Evolutionary conservation across 2,113 vertebrate genomes (phyloP), one percentile per base, ranked within the genome.

Genomic region (Entomyzon cyanotis): DNA sequence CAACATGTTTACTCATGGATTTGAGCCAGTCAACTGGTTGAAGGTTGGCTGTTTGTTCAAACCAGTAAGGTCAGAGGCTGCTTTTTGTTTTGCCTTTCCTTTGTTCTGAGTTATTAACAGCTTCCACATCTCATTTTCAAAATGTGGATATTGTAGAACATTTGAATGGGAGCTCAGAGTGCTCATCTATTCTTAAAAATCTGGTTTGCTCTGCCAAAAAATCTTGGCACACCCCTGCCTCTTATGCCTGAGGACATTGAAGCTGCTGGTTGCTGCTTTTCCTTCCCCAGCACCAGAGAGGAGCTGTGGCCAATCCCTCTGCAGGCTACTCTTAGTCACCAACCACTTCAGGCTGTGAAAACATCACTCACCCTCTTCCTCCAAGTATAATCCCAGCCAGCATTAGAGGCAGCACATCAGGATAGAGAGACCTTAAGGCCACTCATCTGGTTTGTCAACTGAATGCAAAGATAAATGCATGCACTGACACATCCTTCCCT

Each of bases 1-100:
- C 89, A 93, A 74, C 68, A 80, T 87, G 65, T 91, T 96, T 95
- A 84, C 89, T 85, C 4, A 5, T 41, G 24, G 56, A 83, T 91
- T 84, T 87, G 63, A 92, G 83, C 52, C 58, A 93, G 76, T 74
- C 63, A 84, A 59, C 68, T 92, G 70, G 63, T n/a, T 89, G 91
- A 88, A 95, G 76, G 30, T 16, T 84, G 46, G 30, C 44, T 92
- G 53, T 79, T 95, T 87, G 68, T 23, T 89, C 71, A 77, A 81
- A 68, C 44, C 1, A 10, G 27, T 91, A 92, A 81, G 47, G 42
- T 50, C 62, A 33, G 50, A 76, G 52, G 42, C 33, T 39, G 56
- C 41, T 27, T 79, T 84, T 52, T n/a, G 70, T 79, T 89, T 73
- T 84, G 70, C 58, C 56, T 91, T 78, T 60, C 53, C 42, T 87